Percentiles rank a stretch among this genome's conserved stretches.
phyloP scores from a whole-genome alignment of 2,797 vertebrate species.

The Pangasius sanitwongsei region DNA sequence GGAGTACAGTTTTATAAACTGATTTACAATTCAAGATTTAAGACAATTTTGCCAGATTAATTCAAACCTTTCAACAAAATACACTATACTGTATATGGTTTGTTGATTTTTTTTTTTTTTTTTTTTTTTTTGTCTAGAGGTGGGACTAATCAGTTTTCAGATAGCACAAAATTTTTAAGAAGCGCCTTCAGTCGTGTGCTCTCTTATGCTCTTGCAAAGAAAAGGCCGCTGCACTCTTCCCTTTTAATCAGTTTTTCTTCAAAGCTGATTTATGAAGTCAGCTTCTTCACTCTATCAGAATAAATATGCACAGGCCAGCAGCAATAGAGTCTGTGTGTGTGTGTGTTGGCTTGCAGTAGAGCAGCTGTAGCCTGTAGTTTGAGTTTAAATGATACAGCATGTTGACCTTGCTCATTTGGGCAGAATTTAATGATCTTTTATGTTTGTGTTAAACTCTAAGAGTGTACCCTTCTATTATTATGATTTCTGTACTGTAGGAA shows the following conservation, averaged over 20 bases:
- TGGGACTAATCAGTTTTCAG: not conserved
- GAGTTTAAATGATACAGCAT: not conserved
- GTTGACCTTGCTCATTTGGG: not conserved
- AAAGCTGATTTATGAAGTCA: slow-evolving; percentile 32
- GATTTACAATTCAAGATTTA: not conserved
- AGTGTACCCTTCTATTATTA: not conserved
- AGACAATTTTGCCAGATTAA: not conserved
- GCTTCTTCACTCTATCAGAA: slow-evolving; percentile 31
- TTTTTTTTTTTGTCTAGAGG: not conserved
- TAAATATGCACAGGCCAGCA: slow-evolving; percentile 28
- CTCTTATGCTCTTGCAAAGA: not conserved
- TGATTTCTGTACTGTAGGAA: not conserved
- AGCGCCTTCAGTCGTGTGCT: not conserved
- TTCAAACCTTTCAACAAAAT: not conserved
- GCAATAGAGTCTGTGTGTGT: not conserved
- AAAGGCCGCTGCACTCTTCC: not conserved
- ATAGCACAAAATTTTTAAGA: not conserved
- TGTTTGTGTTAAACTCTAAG: no score
- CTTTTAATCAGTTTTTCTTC: slow-evolving; percentile 29
- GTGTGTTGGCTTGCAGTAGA: not conserved
- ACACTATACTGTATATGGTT: not conserved
- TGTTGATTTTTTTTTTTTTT: not conserved
- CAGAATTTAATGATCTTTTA: not conserved
- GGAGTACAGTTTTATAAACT: not conserved
- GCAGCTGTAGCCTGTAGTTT: not conserved